phyloP scores from a whole-genome alignment of 2,888 invertebrate genomes.

The Tetranychus piercei region DNA sequence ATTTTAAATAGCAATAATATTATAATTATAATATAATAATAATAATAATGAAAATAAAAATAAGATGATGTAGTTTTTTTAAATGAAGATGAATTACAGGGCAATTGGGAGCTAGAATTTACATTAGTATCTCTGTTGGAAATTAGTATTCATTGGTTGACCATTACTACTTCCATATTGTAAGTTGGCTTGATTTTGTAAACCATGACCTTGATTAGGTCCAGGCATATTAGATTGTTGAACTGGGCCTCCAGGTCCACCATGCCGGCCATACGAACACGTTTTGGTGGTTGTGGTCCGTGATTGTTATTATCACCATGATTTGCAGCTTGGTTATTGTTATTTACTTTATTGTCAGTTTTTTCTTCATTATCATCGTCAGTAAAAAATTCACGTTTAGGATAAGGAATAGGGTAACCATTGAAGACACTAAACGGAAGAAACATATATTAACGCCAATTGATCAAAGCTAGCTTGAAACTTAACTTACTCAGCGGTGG shows the following conservation, averaged over 20 bases:
- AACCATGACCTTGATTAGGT: neutral
- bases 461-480: conserved; percentile 10
- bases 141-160: conserved; percentile 4
- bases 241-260: conserved; percentile 7
- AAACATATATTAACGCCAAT: conserved; percentile 4
- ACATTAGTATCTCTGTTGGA: conserved; percentile 9
- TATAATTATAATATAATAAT: too few species aligned
- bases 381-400: conserved; percentile 86
- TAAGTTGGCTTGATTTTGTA: conserved; percentile 3
- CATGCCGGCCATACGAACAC: conserved; percentile 39
- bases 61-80: too few species aligned
- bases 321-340: conserved; percentile 26
- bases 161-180: conserved; percentile 3
- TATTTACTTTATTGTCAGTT: conserved; percentile 40
- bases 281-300: conserved; percentile 44
- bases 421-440: conserved; percentile 54
- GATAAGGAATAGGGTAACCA: conserved; percentile 84
- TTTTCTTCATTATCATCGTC: conserved; percentile 93
- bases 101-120: too few species aligned
- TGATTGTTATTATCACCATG: conserved; percentile 27
- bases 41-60: too few species aligned
- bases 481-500: conserved; percentile 53
- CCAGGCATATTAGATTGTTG: neutral
- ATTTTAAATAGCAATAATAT: too few species aligned
- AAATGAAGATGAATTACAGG: too few species aligned